Conservation (phyloP, 1,140 invertebrate genomes). For the Aphaenogaster floridana region DNA sequence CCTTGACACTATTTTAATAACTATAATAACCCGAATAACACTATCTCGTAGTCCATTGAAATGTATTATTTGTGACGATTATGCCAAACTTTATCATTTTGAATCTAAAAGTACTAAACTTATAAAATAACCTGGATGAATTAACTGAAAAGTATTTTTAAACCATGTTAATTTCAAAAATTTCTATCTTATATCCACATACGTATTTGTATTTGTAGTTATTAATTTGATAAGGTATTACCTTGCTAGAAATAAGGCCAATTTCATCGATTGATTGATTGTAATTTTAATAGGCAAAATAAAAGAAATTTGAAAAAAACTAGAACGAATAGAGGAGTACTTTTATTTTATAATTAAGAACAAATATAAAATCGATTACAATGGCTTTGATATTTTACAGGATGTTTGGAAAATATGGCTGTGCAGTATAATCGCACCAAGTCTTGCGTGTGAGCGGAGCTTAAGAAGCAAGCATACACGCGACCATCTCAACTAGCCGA, state of each 20-base stretch:
- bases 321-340: neutral
- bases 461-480: conserved; percentile 34
- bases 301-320: neutral
- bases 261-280: too few species aligned
- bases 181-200: neutral
- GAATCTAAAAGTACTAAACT: neutral
- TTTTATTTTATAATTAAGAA: neutral
- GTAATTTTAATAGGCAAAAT: neutral
- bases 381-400: neutral
- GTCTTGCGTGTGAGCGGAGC: conserved; percentile 32
- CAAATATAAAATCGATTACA: neutral
- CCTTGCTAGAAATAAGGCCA: neutral
- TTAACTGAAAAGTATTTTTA: neutral
- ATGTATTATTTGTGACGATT: neutral
- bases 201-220: neutral
- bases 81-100: neutral
- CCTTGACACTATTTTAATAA: neutral
- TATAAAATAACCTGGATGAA: neutral
- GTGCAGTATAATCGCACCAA: neutral
- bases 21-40: neutral
- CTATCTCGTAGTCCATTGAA: neutral
- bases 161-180: neutral
- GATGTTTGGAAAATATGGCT: neutral
- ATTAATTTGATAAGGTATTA: neutral
- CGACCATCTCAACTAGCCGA: conserved; percentile 39